phyloP scores from a whole-genome alignment of 2,888 invertebrate species.

The Augiades crinisus region DNA sequence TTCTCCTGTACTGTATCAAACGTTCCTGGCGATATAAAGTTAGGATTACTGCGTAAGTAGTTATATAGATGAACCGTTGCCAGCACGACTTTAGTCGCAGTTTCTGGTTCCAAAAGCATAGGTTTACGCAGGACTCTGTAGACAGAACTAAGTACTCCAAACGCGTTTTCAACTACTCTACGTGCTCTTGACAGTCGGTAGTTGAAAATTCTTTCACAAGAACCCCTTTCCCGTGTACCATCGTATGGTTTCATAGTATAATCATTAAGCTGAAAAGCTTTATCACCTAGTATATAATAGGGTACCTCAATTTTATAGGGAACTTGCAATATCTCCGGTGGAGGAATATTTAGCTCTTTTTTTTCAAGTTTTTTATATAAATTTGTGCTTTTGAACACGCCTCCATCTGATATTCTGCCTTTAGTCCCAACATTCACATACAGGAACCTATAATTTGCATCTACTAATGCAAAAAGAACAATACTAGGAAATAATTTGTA shows the following conservation, averaged over 20 bases:
- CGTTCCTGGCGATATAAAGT: conserved; percentile 29
- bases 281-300: no score
- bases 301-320: no score
- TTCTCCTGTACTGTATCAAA: conserved; percentile 34
- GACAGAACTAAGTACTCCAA: no score
- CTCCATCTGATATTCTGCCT: no score
- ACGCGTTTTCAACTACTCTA: no score
- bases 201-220: conserved; percentile 20
- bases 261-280: conserved; percentile 16
- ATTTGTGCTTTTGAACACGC: no score
- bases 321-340: not conserved
- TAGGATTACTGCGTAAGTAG: conserved; percentile 32
- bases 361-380: conserved; percentile 35
- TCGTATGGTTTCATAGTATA: conserved; percentile 29
- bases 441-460: no score
- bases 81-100: conserved; percentile 28
- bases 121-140: conserved; percentile 32
- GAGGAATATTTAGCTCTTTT: conserved; percentile 24
- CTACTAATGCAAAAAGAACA: no score
- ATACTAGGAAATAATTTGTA: no score
- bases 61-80: conserved; percentile 35
- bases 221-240: conserved; percentile 23
- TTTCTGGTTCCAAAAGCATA: conserved; percentile 36
- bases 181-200: conserved; percentile 10
- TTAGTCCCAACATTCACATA: no score